Percentiles rank a stretch among this genome's conserved stretches.
Evolutionary conservation across 2,113 vertebrate species (phyloP).

Genomic region (Macrotus californicus): DNA sequence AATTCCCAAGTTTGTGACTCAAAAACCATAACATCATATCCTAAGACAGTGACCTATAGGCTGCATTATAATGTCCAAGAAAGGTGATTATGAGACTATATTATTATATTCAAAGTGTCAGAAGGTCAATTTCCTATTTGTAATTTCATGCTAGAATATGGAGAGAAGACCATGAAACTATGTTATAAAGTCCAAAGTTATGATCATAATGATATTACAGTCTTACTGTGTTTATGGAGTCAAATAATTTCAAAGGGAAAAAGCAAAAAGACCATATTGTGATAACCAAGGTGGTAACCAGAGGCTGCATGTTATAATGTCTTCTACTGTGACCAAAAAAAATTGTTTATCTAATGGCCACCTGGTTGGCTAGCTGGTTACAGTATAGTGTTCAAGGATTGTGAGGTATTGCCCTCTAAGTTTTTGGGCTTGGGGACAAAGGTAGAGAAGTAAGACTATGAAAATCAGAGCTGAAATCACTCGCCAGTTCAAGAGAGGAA

Average conservation of each 20-base stretch:
- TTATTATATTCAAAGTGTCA: neutral
- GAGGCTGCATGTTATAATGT: neutral
- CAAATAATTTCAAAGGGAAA: neutral
- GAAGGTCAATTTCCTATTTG: neutral
- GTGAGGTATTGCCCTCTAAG: neutral
- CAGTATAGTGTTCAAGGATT: neutral
- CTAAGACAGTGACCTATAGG: neutral
- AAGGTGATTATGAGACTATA: neutral
- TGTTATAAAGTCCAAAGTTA: slow-evolving; percentile 9
- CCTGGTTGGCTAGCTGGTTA: neutral
- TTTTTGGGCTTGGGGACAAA: neutral
- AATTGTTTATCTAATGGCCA: neutral
- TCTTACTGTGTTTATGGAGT: neutral
- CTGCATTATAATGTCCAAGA: neutral
- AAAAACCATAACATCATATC: neutral
- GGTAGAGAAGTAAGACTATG: neutral
- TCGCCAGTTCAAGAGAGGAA: neutral
- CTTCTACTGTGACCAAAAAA: neutral
- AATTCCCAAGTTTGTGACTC: neutral
- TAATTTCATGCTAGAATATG: neutral
- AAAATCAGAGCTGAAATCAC: neutral
- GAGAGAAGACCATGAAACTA: neutral
- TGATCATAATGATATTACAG: neutral
- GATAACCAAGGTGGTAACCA: neutral
- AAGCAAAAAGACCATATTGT: neutral